Base-by-base conservation (phyloP, 2,888 invertebrate species). In the Tetheella fluctuosa region DNA sequence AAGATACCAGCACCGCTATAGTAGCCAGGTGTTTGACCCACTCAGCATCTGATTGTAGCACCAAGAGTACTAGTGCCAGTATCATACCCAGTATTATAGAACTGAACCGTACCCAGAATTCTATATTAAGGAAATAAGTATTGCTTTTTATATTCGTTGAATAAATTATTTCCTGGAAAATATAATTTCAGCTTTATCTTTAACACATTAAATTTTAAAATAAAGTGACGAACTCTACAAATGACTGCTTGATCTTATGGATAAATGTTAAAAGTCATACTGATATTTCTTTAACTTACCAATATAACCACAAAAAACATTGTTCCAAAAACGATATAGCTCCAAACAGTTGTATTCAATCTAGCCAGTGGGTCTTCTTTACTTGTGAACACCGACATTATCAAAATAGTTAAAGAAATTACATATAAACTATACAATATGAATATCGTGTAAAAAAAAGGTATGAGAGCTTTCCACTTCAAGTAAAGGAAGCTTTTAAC, bases 401-500 rank as follows among this genome's bases (percentile, higher is more conserved):
- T 83, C 59, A 89, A 87, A 5, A 84, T 77, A 1, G 93, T 93
- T 17, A 94, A 73, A 0, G 91, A 86, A 1, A 84, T 58, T 0
- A 93, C 89, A 63, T 92, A 93, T 1, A 89, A 67, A 0, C 86
- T 69, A 63, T 93, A 93, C 3, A 92, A 70, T n/a, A 80, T 74
- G 39, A 93, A 77, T 13, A 91, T 88, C 5, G 79, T 74, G 63
- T 89, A 92, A 67, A 94, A 94, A 64, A 92, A 91, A 20, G 86
- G 83, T 55, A 89, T 73, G 17, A 93, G 76, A 39, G 87, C 88
- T 54, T 84, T 85, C 94, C 94, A 94, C 77, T 94, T 94, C 1
- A 93, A 72, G 67, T 84, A 86, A 0, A 94, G 76, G 68, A 94
- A 94, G 62, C 93, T 93, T 75, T 94, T 93, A 1, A 94, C 78